These are phyloP conservation scores for Tarsius wallacei DNA, from an alignment of 2,797 vertebrate genomes.

Conservation along the genomic window DNA sequence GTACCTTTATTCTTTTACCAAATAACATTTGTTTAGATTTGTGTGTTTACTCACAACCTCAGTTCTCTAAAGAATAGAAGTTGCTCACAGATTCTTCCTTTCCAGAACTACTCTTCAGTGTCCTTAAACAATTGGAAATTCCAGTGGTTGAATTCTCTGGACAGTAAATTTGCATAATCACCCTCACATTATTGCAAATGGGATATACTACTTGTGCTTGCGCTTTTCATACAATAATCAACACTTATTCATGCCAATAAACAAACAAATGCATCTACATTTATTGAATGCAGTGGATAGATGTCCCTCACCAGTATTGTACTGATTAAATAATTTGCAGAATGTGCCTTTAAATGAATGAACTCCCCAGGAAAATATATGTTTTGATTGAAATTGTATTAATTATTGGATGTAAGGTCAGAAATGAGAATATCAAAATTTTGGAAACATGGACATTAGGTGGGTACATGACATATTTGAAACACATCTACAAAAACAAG, in stretches of 20 bases:
- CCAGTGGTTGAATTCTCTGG: background rate
- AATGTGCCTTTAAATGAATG: background rate
- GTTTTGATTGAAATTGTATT: background rate
- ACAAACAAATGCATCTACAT: background rate
- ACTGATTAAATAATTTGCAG: background rate
- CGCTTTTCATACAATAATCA: background rate
- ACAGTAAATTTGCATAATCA: rapidly evolving
- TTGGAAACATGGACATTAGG: background rate
- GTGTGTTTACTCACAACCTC: background rate
- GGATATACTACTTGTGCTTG: rapidly evolving
- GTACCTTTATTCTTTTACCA: background rate
- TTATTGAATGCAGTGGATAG: background rate
- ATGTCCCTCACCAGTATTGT: background rate
- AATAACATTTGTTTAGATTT: background rate
- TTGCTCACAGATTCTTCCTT: background rate
- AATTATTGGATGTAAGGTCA: background rate
- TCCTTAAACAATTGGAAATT: background rate
- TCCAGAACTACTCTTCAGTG: background rate
- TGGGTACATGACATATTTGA: background rate
- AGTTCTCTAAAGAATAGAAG: background rate
- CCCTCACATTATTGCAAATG: background rate
- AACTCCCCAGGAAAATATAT: background rate
- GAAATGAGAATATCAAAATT: background rate
- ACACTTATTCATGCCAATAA: rapidly evolving
- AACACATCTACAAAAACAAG: background rate